A percentile compares a stretch with the other conserved stretches of the same genome.
phyloP scores from a whole-genome alignment of 1,140 invertebrate species.

The Eubasilissa regina region DNA sequence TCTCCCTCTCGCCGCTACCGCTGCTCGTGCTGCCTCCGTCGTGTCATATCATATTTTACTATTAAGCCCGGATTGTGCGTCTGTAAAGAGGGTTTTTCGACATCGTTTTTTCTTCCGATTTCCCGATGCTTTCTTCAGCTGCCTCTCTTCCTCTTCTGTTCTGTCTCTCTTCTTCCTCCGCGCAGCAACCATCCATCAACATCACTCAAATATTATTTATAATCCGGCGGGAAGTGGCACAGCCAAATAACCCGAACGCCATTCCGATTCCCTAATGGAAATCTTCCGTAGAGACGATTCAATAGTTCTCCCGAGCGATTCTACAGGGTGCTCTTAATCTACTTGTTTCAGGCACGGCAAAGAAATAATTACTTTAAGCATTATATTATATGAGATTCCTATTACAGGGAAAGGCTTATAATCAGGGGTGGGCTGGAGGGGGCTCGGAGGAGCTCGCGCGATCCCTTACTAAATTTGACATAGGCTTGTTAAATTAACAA shows the following conservation, averaged over 20 bases:
- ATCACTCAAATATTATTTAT: slow-evolving; percentile 61
- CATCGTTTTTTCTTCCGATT: slow-evolving; percentile 34
- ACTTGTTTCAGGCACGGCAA: background rate
- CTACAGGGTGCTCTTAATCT: background rate
- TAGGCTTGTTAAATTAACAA: background rate
- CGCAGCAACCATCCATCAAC: slow-evolving; percentile 53
- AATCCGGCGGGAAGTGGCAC: slow-evolving; percentile 44
- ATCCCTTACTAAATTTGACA: background rate
- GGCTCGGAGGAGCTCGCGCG: no score
- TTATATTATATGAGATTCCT: background rate
- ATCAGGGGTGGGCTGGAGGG: no score
- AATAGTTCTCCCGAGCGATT: slow-evolving; percentile 48
- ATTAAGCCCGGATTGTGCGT: slow-evolving; percentile 16
- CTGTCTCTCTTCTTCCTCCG: slow-evolving; percentile 21
- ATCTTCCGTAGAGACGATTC: slow-evolving; percentile 53
- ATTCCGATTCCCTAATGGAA: slow-evolving; percentile 54
- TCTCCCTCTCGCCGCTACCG: no score
- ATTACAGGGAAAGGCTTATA: background rate
- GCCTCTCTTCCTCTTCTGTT: slow-evolving; percentile 11
- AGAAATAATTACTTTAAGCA: background rate
- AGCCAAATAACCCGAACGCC: slow-evolving; percentile 56
- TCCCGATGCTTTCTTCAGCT: slow-evolving; percentile 47
- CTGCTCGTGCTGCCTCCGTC: background rate
- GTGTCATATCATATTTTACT: slow-evolving; percentile 25
- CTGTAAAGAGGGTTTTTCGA: slow-evolving; percentile 29